phyloP scores from a whole-genome alignment of 2,113 vertebrate genomes.

The Brachypteracias leptosomus region DNA sequence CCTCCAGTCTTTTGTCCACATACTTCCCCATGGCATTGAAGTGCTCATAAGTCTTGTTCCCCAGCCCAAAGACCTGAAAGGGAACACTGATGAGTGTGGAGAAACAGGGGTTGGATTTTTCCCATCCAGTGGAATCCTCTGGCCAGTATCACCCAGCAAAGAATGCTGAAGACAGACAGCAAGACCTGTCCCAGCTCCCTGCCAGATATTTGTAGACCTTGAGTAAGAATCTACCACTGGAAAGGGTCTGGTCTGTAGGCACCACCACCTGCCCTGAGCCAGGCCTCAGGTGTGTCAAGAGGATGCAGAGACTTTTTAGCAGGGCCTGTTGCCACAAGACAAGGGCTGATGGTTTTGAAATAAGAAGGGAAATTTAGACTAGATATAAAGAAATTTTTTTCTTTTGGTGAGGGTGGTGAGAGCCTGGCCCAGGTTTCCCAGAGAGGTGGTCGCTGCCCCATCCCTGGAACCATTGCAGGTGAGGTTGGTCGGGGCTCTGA shows the following conservation, averaged over 20 bases:
- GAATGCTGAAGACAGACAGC: not conserved
- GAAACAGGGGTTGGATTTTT: not conserved
- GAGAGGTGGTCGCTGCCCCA: not conserved
- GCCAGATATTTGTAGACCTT: not conserved
- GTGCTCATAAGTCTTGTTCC: slow-evolving; percentile 97
- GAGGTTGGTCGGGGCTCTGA: not conserved
- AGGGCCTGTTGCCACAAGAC: not conserved
- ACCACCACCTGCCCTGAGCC: not conserved
- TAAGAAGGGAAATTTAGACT: not conserved
- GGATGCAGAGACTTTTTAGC: not conserved
- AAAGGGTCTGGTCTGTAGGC: not conserved
- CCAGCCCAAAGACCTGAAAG: slow-evolving; percentile 91
- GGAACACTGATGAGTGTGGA: not conserved
- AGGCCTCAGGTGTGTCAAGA: not conserved
- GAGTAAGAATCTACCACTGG: not conserved
- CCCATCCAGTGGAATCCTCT: not conserved
- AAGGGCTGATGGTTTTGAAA: not conserved
- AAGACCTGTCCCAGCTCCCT: not conserved
- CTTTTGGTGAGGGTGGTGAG: not conserved
- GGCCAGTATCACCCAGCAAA: not conserved
- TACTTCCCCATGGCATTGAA: slow-evolving; percentile 98
- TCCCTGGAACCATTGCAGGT: not conserved
- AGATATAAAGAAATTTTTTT: not conserved
- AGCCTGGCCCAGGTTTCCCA: not conserved
- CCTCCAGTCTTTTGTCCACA: slow-evolving; percentile 90